A percentile compares a stretch with the other conserved stretches of the same genome.
Conservation (phyloP, 2,797 vertebrate genomes). For the Nannoperca obscura region DNA sequence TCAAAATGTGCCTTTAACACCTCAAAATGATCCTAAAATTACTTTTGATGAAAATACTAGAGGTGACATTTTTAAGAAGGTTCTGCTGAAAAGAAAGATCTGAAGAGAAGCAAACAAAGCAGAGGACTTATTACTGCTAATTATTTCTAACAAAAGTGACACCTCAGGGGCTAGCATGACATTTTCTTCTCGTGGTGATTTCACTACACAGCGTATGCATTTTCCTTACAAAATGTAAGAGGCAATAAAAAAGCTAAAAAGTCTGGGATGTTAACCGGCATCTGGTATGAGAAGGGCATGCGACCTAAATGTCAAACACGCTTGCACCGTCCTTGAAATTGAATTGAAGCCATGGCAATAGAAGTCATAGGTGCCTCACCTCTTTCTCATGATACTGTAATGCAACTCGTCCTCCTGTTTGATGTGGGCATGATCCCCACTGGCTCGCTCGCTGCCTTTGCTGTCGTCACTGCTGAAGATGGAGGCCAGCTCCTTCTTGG, state of each 20-base stretch:
- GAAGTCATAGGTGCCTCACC: conserved; percentile 80
- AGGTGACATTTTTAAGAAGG: conserved; percentile 3
- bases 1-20: conserved; percentile 49
- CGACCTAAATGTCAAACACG: conserved; percentile 10
- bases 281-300: background rate
- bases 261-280: background rate
- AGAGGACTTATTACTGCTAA: background rate
- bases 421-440: conserved; percentile 90
- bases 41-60: conserved; percentile 37
- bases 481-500: conserved; percentile 93
- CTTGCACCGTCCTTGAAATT: background rate
- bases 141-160: conserved; percentile 29
- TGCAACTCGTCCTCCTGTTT: conserved; percentile 94
- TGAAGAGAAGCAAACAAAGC: conserved; percentile 22
- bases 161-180: conserved; percentile 14
- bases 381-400: conserved; percentile 98
- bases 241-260: background rate
- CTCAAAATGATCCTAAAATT: conserved; percentile 46
- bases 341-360: background rate
- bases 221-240: background rate
- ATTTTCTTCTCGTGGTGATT: conserved; percentile 14
- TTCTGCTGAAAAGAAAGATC: background rate
- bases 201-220: conserved; percentile 3
- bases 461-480: conserved; percentile 94
- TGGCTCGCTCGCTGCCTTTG: conserved; percentile 90